Base-by-base conservation (phyloP, 1,140 invertebrate genomes). In the Aricia agestis region DNA sequence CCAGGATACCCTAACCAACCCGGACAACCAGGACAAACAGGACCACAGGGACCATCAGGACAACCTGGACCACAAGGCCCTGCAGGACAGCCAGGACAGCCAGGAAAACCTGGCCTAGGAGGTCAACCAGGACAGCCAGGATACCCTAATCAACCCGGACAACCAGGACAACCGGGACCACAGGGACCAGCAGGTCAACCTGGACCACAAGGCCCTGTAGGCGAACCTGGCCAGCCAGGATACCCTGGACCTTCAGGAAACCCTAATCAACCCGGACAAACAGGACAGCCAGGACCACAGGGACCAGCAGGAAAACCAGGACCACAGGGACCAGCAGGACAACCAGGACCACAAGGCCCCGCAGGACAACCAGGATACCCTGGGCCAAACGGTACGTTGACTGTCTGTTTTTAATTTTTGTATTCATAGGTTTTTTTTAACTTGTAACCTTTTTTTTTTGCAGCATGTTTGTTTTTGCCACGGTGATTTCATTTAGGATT, bases 1-100 rank as follows among this genome's bases (percentile, higher is more conserved):
- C 17, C 69, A 69, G 15, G 78, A 67, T n/a, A 31, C 65, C 5
- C 76, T 68, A 57, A 71, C 66, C 32, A 67, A 69, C 67, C 71
- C 45, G 74, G 74, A 6, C 36, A 69, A 31, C 74, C 75, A 59
- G 77, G 75, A 59, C 18, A 72, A 4, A 73, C 74, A 66, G 74
- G 72, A 7, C 63, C 71, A 45, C 68, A 73, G 66, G 76, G 76
- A 0, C 63, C 70, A 17, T 72, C 75, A 58, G 78, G 78, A 18
- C 67, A 76, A 18, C 72, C 79, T 65, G 79, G 77, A 15, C 58
- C 76, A 2, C 76, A 69, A 67, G 77, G 77, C 17, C 59, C 72
- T 19, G 63, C 71, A 9, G 74, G 69, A 15, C 19, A 75, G 15
- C 75, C 74, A 45, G 75, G 75, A 15, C 66, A 72, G 32, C 70